Percentiles rank a stretch among this genome's conserved stretches.
phyloP scores from a whole-genome alignment of 1,140 invertebrate genomes.

The Drosophila novamexicana region DNA sequence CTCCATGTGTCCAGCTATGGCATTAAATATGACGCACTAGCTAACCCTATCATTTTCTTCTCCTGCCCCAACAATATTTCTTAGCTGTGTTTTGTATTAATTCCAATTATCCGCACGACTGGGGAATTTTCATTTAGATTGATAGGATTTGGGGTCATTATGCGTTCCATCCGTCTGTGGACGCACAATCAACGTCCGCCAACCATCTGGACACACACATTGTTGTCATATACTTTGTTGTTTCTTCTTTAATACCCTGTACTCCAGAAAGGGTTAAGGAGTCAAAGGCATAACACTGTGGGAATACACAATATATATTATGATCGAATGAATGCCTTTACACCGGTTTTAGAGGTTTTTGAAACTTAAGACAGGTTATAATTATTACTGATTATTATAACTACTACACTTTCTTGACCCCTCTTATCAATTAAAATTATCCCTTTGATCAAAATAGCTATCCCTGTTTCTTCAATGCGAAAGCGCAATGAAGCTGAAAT shows the following conservation, averaged over 20 bases:
- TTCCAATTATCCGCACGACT: constrained; percentile 82
- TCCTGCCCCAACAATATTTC: constrained; percentile 42
- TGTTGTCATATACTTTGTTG: constrained; percentile 24
- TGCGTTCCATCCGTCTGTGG: constrained; percentile 30
- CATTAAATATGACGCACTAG: constrained; percentile 43
- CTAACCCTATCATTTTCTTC: constrained; percentile 17
- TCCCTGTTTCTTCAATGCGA: no score
- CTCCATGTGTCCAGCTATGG: constrained; percentile 2
- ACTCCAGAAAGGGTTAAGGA: not conserved
- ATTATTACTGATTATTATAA: no score
- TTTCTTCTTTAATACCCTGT: constrained; percentile 25
- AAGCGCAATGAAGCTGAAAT: no score
- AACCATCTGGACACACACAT: constrained; percentile 40
- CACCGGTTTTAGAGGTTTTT: no score
- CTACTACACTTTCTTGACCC: no score
- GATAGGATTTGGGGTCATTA: constrained; percentile 80
- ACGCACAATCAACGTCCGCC: constrained; percentile 57
- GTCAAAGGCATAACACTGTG: no score
- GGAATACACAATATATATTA: not conserved
- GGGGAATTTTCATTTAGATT: constrained; percentile 78
- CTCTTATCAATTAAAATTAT: no score
- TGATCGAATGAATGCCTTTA: no score
- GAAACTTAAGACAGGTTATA: no score
- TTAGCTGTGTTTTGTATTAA: constrained; percentile 72
- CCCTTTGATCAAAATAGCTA: no score